A percentile compares a stretch with the other conserved stretches of the same genome.
Evolutionary conservation across 2,113 vertebrate genomes (phyloP).

Genomic region (Hemibagrus wyckioides): DNA sequence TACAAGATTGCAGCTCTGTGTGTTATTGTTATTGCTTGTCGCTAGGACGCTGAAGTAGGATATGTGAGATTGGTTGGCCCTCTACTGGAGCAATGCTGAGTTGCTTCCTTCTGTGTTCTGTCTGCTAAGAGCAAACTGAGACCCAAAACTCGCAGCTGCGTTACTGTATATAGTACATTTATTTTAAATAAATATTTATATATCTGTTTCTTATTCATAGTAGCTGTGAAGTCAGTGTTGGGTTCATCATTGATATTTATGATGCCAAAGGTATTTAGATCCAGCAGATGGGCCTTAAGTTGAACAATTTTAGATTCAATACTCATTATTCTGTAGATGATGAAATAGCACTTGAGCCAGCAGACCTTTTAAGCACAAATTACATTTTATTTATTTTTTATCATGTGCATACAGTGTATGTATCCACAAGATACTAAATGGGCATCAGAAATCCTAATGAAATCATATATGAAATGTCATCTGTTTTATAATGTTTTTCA

Average conservation of each 20-base stretch:
- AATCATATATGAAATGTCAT: neutral
- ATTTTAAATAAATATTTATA: neutral
- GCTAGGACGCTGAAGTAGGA: slow-evolving; percentile 66
- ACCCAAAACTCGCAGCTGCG: neutral
- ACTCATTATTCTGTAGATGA: neutral
- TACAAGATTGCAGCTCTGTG: neutral
- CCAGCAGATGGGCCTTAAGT: neutral
- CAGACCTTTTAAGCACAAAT: neutral
- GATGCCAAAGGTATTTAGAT: neutral
- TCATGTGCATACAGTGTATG: neutral
- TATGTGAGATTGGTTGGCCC: slow-evolving; percentile 64
- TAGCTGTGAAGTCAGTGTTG: too few species aligned
- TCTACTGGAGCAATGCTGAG: slow-evolving; percentile 18
- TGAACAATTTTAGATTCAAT: too few species aligned
- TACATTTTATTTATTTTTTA: neutral
- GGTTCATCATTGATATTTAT: neutral
- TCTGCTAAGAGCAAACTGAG: neutral
- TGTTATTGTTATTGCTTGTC: slow-evolving; percentile 62
- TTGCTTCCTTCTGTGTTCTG: neutral
- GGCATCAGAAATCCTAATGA: neutral
- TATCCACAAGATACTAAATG: neutral
- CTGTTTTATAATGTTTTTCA: neutral
- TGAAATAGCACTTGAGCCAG: neutral
- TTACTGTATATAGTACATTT: neutral
- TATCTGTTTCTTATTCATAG: neutral